phyloP scores from a whole-genome alignment of 2,888 invertebrate species.

The Cataglyphis albicans region DNA sequence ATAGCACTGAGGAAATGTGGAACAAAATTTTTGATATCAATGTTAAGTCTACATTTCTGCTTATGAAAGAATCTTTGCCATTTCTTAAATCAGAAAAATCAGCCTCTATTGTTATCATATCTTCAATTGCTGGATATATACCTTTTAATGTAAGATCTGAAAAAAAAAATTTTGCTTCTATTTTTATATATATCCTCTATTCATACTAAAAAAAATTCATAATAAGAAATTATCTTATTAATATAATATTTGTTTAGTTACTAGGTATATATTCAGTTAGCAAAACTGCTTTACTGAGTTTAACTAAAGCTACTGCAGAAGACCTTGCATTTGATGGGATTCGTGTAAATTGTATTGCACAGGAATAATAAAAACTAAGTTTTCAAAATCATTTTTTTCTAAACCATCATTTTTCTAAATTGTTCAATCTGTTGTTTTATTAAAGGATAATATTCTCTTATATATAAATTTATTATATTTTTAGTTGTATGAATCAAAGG shows the following conservation, averaged over 20 bases:
- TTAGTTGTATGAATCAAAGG: conserved; percentile 89
- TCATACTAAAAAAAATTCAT: not conserved
- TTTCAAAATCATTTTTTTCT: conserved; percentile 88
- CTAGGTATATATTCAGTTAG: conserved; percentile 91
- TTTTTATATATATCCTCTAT: not conserved
- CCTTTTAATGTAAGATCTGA: conserved; percentile 89
- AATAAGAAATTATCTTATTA: not conserved
- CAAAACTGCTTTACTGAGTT: not conserved
- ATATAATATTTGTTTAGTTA: conserved; percentile 87
- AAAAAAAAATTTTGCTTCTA: not conserved
- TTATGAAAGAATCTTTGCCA: conserved; percentile 96
- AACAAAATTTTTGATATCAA: conserved; percentile 99
- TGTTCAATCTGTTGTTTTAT: not conserved
- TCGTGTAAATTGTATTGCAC: not conserved
- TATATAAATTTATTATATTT: conserved; percentile 67
- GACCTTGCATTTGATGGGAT: not conserved
- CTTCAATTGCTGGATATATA: conserved; percentile 95
- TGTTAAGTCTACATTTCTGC: conserved; percentile 94
- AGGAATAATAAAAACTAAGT: not conserved
- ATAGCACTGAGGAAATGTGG: conserved; percentile 94
- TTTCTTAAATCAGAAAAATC: conserved; percentile 91
- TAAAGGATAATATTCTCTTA: not conserved
- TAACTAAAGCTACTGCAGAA: not conserved
- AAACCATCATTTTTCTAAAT: conserved; percentile 17
- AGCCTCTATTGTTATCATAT: conserved; percentile 95